A percentile compares a stretch with the other conserved stretches of the same genome.
phyloP scores from a whole-genome alignment of 2,113 vertebrate genomes.

The Pelecanus crispus region DNA sequence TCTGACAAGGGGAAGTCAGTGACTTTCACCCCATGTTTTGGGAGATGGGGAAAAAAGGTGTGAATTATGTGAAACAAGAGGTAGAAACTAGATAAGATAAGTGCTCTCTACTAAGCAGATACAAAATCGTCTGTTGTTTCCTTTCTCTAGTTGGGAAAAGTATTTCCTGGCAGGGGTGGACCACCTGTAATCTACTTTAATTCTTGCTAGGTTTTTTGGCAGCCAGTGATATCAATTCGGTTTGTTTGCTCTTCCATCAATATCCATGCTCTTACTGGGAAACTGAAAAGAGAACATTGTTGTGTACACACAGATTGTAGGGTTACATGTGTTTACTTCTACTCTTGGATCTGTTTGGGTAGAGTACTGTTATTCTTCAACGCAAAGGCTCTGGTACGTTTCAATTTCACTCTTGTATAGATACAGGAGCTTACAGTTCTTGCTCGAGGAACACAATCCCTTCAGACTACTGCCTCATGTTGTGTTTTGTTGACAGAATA shows the following conservation, averaged over 20 bases:
- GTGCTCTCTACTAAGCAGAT: background rate
- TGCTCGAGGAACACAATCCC: background rate
- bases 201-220: background rate
- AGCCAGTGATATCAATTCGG: background rate
- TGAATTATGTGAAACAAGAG: background rate
- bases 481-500: background rate
- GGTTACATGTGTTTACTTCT: background rate
- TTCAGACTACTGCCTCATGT: background rate
- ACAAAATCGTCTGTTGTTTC: background rate
- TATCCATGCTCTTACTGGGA: background rate
- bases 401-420: background rate
- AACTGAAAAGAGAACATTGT: background rate
- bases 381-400: background rate
- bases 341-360: background rate
- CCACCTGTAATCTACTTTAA: background rate
- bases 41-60: fast-evolving
- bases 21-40: background rate
- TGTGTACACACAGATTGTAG: background rate
- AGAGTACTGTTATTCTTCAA: background rate
- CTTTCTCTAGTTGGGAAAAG: background rate
- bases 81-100: background rate
- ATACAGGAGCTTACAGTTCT: background rate
- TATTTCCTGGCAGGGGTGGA: background rate
- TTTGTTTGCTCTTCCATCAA: background rate
- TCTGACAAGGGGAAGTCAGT: background rate